Base-by-base conservation (phyloP, 2,888 invertebrate species). In the Phragmatobia fuliginosa region DNA sequence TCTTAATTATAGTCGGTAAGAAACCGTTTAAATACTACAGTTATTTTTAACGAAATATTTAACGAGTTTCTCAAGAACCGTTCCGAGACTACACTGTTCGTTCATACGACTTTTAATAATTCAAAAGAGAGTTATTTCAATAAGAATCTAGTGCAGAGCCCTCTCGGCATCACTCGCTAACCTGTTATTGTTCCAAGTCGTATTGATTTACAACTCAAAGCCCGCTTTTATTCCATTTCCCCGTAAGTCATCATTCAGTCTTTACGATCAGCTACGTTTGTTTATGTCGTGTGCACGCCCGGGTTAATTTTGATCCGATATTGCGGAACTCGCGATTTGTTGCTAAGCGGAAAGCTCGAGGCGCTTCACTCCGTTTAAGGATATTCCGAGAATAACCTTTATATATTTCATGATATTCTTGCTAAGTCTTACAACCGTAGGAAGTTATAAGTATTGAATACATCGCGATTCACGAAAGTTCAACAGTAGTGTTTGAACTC, bases 221-320 rank as follows among this genome's bases (percentile, higher is more conserved):
- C 74, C 32, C 62, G 60, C 67, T 75, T 78, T 77, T 80, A 82
- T 82, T 82, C 74, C 87, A 84, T 86, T 86, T 87, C 86, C 82
- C 84, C 77, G 87, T 86, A 88, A 89, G 87, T 87, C 87, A 89
- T 89, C 89, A 87, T 87, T 83, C 82, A 81, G 75, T 84, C 83
- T 90, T 91, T 90, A 90, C 90, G 90, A 90, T 78, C 85, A 74
- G 81, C 77, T 82, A 77, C 83, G 85, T 90, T 87, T 88, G 88
- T 89, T 88, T 86, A 83, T 83, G 86, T 87, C 85, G 83, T 85
- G 82, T 80, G 84, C 85, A 85, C 76, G 82, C 83, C 77, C 75
- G 79, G 80, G 82, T 80, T 83, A 82, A 86, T 82, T 86, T 77
- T 69, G 79, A 75, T 70, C 72, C 67, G 67, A 68, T 70, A 76